Evolutionary conservation across 2,797 vertebrate genomes (phyloP).

Genomic region (Menidia menidia): DNA sequence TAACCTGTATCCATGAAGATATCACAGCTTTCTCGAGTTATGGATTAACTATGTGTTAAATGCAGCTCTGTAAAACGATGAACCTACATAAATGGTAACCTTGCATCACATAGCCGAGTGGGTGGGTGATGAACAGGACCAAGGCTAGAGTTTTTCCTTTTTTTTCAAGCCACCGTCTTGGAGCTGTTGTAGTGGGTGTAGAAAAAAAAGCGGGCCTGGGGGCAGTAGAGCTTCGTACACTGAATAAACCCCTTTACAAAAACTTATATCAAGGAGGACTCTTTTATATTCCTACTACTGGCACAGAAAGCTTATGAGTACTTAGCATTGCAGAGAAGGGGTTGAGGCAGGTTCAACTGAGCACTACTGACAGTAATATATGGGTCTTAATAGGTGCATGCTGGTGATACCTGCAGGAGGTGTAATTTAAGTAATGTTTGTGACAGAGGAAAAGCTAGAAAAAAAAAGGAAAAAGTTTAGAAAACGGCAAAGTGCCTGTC

Average conservation of each 20-base stretch:
- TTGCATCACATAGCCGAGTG: conserved; percentile 69
- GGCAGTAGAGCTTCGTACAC: conserved; percentile 51
- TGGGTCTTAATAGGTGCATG: conserved; percentile 80
- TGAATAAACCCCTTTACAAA: conserved; percentile 70
- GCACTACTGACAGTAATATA: conserved; percentile 78
- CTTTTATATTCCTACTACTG: conserved; percentile 69
- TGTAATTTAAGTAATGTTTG: conserved; percentile 76
- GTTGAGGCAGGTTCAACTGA: conserved; percentile 75
- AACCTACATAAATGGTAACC: conserved; percentile 68
- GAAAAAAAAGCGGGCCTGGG: conserved; percentile 49
- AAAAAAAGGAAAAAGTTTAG: conserved; percentile 71
- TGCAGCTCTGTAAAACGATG: conserved; percentile 60
- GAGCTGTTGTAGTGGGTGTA: conserved; percentile 66
- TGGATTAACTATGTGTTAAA: conserved; percentile 54
- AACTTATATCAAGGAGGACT: conserved; percentile 59
- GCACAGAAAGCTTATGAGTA: conserved; percentile 69
- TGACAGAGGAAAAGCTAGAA: conserved; percentile 51
- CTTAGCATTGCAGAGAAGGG: conserved; percentile 65
- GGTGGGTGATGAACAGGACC: conserved; percentile 73
- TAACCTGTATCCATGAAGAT: conserved; percentile 46
- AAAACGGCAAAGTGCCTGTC: conserved; percentile 74
- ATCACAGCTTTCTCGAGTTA: conserved; percentile 39
- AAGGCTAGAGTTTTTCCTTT: conserved; percentile 56
- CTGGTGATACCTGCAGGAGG: conserved; percentile 76
- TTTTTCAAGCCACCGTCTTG: conserved; percentile 60